Percentiles rank a stretch among this genome's conserved stretches.
phyloP scores from a whole-genome alignment of 2,113 vertebrate genomes.

The Paradoxurus hermaphroditus region DNA sequence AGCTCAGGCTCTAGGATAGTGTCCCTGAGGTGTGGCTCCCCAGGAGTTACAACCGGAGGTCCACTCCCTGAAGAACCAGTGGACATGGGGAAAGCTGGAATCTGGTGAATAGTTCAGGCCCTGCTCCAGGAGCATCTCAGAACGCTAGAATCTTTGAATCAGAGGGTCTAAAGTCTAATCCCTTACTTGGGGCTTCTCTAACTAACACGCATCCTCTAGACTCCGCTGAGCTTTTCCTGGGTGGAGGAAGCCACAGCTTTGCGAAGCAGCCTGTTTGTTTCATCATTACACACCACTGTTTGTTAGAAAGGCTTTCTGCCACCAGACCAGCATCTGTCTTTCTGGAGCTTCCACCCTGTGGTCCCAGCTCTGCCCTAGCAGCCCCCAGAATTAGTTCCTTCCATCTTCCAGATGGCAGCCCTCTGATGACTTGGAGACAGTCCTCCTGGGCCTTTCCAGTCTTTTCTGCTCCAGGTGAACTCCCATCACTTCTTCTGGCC shows the following conservation, averaged over 20 bases:
- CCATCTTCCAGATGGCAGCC: not conserved
- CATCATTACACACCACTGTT: not conserved
- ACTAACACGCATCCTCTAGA: not conserved
- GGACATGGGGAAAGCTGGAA: not conserved
- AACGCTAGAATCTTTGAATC: not conserved
- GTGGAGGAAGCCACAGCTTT: not conserved
- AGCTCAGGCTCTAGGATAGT: not conserved
- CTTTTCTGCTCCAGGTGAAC: not conserved
- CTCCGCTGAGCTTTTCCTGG: not conserved
- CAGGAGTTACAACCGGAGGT: not conserved
- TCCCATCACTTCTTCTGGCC: not conserved
- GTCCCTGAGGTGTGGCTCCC: not conserved
- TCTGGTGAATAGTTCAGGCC: not conserved
- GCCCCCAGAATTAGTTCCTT: not conserved
- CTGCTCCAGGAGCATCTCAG: not conserved
- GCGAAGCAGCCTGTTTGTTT: not conserved
- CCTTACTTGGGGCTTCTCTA: not conserved
- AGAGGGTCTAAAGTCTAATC: not conserved
- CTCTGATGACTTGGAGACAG: not conserved
- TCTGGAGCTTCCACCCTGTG: not conserved
- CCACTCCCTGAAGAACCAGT: not conserved
- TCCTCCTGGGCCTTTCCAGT: not conserved
- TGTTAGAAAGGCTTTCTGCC: not conserved
- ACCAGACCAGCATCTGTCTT: not conserved
- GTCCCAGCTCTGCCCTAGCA: not conserved